Percentiles rank a stretch among this genome's conserved stretches.
These are phyloP conservation scores for Drosophila birchii DNA, from an alignment of 2,888 invertebrate species.

Conservation along the genomic window DNA sequence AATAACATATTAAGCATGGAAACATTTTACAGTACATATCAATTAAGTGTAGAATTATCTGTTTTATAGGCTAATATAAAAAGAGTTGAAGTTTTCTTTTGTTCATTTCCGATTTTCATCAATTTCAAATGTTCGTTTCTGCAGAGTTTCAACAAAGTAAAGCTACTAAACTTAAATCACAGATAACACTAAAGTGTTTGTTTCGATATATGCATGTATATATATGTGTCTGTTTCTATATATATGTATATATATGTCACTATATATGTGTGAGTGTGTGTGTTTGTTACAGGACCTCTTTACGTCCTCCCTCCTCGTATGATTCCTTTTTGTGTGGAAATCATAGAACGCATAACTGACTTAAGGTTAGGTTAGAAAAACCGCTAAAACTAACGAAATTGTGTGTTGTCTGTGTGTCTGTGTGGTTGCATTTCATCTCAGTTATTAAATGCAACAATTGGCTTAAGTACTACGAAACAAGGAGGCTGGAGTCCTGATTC, in stretches of 20 bases:
- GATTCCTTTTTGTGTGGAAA: slow-evolving; percentile 45
- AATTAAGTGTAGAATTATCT: slow-evolving; percentile 30
- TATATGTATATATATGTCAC: slow-evolving; percentile 41
- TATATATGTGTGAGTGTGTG: slow-evolving; percentile 37
- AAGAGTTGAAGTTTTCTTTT: slow-evolving; percentile 50
- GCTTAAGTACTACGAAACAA: slow-evolving; percentile 74
- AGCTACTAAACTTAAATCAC: slow-evolving; percentile 85
- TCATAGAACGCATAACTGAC: slow-evolving; percentile 66
- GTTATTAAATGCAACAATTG: slow-evolving; percentile 72
- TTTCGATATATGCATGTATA: slow-evolving; percentile 67
- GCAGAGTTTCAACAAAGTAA: slow-evolving; percentile 78
- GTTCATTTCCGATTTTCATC: slow-evolving; percentile 33
- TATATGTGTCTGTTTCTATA: slow-evolving; percentile 42
- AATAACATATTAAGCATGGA: slow-evolving; percentile 61
- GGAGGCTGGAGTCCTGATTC: slow-evolving; percentile 40
- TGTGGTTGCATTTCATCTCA: slow-evolving; percentile 15
- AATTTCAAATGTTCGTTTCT: slow-evolving; percentile 32
- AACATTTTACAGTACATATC: slow-evolving; percentile 49
- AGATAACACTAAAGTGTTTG: slow-evolving; percentile 83
- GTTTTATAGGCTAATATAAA: slow-evolving; percentile 51
- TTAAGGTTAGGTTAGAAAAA: slow-evolving; percentile 69
- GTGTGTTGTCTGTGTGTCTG: slow-evolving; percentile 36
- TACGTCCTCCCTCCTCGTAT: slow-evolving; percentile 14
- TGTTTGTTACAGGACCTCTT: slow-evolving; percentile 39
- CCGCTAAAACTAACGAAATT: slow-evolving; percentile 65